Evolutionary conservation across 2,797 vertebrate genomes (phyloP), one percentile per base, ranked within the genome.

Genomic region (Argya squamiceps): DNA sequence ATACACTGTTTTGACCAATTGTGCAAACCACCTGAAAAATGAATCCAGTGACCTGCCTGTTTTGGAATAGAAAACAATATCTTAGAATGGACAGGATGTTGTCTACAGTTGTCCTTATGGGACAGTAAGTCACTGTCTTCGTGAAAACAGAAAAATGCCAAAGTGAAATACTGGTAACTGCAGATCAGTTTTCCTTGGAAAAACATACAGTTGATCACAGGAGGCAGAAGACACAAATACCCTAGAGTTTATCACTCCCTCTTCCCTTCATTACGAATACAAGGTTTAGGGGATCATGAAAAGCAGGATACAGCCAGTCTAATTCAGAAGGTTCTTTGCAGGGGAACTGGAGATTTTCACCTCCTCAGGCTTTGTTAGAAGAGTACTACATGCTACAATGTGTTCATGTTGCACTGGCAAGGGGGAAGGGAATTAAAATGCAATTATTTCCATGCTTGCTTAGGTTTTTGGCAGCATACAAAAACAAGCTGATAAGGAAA

Each of bases 401-500:
- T 15, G 32, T 39, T 53, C 46, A 75, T 34, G 84, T 64, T 52
- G 39, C 29, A 52, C 41, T 64, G 23, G 15, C 6, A 12, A 80
- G 50, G 15, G 73, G 19, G 20, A 14, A 74, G 36, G 43, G 44
- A 88, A 91, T 91, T 78, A 68, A 91, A 84, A 68, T 19, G 43
- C 26, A 77, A 80, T 86, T 86, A 81, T 62, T 91, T 93, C 47
- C 58, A 81, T 22, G 43, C 73, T 88, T 5, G 4, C 75, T 84
- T 80, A 44, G 12, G 29, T 68, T 89, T 87, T 58, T 85, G 60
- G 78, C 64, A 93, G 79, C 23, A 10, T 34, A 78, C 89, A 73
- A 89, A 94, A 95, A 83, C 47, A 93, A 87, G 50, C 14, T 41
- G 81, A 89, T 95, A 80, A 67, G 34, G 39, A 81, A 65, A 55